Evolutionary conservation across 2,888 invertebrate genomes (phyloP), one percentile per base, ranked within the genome.

Genomic region (Maniola hyperantus): DNA sequence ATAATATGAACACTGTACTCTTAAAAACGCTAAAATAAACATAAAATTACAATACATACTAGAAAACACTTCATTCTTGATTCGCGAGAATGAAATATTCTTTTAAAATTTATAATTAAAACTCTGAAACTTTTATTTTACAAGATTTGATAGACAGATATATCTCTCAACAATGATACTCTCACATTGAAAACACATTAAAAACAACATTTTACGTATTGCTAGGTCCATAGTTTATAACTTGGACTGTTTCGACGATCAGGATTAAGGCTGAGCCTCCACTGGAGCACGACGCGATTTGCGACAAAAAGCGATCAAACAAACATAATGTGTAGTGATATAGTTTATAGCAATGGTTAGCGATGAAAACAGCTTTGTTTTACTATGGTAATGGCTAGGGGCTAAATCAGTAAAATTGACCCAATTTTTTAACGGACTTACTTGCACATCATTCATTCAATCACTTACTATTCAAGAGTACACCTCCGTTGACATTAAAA

Each of bases 41-140:
- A 68, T 65, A 66, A 67, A 57, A 65, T 71, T 69, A 68, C 54
- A 57, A 60, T 68, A 66, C 69, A 72, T 58, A 64, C 34, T 58
- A 57, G 65, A 58, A 67, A 70, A 67, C 42, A 66, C 26, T 62
- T 51, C 64, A 70, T 67, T 63, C 54, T 42, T 26, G 34, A 39
- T 53, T 50, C 18, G 44, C 11, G 26, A 55, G 55, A 39, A 65
- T 51, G 66, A 70, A 65, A 64, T 65, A 71, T 72, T 72, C 59
- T 74, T 75, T 73, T 76, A 8, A 18, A 0, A 48, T 48, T 15
- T 46, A 48, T 15, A 48, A 10, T 75, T 69, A 83, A 84, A 87
- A 87, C 86, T 86, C 83, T 83, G 82, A 84, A 85, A 84, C 76
- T 75, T 57, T 81, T 84, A 85, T 81, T 81, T 83, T 88, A 88